Conservation (phyloP, 2,113 vertebrate genomes). For the Phoxinus phoxinus region DNA sequence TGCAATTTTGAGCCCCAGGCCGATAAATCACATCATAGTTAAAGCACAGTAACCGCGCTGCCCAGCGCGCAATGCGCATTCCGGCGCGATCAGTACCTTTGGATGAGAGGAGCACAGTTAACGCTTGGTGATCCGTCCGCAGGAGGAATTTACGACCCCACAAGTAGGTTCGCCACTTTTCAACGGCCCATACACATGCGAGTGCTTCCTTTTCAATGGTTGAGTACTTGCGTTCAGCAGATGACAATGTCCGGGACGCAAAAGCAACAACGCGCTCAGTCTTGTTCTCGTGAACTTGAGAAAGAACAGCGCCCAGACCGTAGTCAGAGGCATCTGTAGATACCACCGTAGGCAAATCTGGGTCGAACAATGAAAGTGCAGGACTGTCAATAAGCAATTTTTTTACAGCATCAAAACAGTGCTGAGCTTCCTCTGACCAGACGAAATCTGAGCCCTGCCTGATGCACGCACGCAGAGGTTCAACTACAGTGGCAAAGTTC, state of each 20-base stretch:
- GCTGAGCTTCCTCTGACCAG: background rate
- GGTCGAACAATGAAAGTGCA: background rate
- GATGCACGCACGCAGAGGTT: too few relatives aligned
- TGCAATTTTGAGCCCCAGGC: background rate
- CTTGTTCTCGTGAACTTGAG: background rate
- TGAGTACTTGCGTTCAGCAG: constrained; percentile 25
- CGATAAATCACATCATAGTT: constrained; percentile 13
- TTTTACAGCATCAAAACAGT: background rate
- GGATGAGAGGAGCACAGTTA: constrained; percentile 14
- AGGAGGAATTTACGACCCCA: background rate
- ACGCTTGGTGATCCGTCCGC: constrained; percentile 1
- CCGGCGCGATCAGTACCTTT: constrained; percentile 26
- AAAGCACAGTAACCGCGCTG: constrained; percentile 27
- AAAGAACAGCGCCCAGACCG: background rate
- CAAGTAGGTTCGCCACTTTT: constrained; percentile 19
- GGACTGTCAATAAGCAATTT: background rate
- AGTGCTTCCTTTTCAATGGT: constrained; percentile 37
- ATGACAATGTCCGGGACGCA: background rate
- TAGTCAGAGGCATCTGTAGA: background rate
- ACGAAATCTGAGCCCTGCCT: background rate
- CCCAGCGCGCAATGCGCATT: constrained; percentile 32
- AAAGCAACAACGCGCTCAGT: background rate
- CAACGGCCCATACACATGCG: background rate
- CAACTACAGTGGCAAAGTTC: too few relatives aligned
- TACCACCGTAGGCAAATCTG: background rate